phyloP scores from a whole-genome alignment of 2,888 invertebrate genomes.

The Opisthograptis luteolata region DNA sequence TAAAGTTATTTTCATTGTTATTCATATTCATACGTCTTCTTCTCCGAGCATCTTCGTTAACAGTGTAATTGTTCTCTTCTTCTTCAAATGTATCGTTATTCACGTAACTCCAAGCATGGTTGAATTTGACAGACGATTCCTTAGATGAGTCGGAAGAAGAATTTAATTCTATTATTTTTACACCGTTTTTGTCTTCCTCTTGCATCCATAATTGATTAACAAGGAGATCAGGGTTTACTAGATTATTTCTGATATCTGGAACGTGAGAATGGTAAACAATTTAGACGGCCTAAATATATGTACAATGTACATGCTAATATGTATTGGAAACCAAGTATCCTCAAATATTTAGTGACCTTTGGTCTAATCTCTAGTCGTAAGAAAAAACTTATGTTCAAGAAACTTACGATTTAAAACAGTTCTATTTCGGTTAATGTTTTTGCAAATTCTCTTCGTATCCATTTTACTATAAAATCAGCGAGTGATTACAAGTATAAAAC shows the following conservation, averaged over 20 bases:
- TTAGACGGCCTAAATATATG: too few relatives aligned
- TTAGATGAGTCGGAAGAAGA: constrained; percentile 46
- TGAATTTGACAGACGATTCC: constrained; percentile 32
- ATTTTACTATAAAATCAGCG: too few relatives aligned
- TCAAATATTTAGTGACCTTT: too few relatives aligned
- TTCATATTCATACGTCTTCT: constrained; percentile 39
- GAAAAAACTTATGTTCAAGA: too few relatives aligned
- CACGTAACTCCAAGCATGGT: constrained; percentile 49
- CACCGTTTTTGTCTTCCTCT: constrained; percentile 43
- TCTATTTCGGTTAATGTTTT: constrained; percentile 46
- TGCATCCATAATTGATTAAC: constrained; percentile 52
- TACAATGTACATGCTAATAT: too few relatives aligned
- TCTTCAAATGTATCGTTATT: constrained; percentile 39
- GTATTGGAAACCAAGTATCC: too few relatives aligned
- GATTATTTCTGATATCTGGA: constrained; percentile 46
- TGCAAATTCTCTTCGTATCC: constrained; percentile 42
- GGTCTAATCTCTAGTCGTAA: too few relatives aligned
- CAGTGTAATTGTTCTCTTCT: constrained; percentile 42
- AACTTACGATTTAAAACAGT: constrained; percentile 42
- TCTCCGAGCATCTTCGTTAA: constrained; percentile 54
- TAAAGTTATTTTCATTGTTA: constrained; percentile 24
- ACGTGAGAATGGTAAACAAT: too few relatives aligned
- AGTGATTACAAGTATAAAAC: too few relatives aligned
- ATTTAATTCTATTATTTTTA: constrained; percentile 67
- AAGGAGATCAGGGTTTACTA: constrained; percentile 44